Evolutionary conservation across 35 echinoderm and acorn worm genomes (phyloP).

Genomic region (Heliocidaris tuberculata): DNA sequence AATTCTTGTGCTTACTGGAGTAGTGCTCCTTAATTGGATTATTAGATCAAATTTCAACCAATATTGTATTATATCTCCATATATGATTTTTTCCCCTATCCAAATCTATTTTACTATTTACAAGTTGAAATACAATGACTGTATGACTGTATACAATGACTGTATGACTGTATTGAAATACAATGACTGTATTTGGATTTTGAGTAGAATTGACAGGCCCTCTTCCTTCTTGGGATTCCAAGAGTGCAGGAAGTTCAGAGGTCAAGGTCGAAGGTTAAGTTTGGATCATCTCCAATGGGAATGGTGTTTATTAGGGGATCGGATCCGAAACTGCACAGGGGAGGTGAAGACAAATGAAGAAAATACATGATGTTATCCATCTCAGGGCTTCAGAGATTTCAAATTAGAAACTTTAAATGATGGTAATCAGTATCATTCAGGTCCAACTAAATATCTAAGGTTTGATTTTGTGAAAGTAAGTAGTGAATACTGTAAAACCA

Average conservation of each 20-base stretch:
- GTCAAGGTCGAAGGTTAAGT: neutral
- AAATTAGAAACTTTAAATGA: neutral
- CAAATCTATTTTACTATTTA: slow-evolving; percentile 19
- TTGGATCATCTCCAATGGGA: neutral
- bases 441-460: no score
- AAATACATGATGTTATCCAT: neutral
- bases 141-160: no score
- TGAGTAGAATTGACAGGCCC: neutral
- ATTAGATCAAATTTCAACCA: neutral
- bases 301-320: neutral
- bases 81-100: neutral
- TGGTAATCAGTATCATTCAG: neutral
- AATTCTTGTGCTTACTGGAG: no score
- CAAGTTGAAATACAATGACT: neutral
- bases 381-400: neutral
- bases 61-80: neutral
- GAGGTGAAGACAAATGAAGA: neutral
- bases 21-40: neutral
- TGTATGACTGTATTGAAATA: neutral
- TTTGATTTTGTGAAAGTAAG: neutral
- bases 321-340: neutral
- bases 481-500: no score
- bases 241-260: neutral
- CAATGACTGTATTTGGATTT: neutral
- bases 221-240: slow-evolving; percentile 7